Conservation (phyloP, 2,113 vertebrate genomes). For the Gulo gulo region DNA sequence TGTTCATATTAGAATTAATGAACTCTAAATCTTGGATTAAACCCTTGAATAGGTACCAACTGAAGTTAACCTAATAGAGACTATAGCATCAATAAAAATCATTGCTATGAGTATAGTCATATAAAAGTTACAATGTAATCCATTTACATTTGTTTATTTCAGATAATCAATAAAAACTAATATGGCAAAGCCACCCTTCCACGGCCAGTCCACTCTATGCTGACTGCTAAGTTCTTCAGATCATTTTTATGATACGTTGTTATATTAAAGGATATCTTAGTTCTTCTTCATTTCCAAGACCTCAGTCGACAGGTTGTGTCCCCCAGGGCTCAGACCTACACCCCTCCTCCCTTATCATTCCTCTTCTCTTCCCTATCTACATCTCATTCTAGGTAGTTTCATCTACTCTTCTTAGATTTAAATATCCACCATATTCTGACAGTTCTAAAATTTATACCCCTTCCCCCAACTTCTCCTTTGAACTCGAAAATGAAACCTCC, state of each 20-base stretch:
- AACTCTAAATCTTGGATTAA: not conserved
- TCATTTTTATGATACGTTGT: not conserved
- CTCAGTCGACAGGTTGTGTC: rapidly evolving
- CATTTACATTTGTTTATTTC: not conserved
- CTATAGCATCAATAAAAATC: not conserved
- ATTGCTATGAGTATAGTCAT: not conserved
- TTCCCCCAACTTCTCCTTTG: not conserved
- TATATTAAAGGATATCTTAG: rapidly evolving
- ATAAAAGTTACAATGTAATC: not conserved
- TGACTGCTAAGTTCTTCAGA: not conserved
- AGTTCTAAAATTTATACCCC: not conserved
- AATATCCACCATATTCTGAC: not conserved
- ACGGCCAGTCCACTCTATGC: not conserved
- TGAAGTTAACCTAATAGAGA: not conserved
- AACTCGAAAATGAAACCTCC: not conserved
- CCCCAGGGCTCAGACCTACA: not conserved
- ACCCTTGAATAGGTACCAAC: not conserved
- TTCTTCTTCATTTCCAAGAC: not conserved
- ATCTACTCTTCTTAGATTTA: not conserved
- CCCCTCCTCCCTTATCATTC: too few relatives aligned
- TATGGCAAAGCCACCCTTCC: not conserved
- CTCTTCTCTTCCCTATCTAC: not conserved
- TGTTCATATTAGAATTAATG: not conserved
- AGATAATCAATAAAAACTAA: not conserved
- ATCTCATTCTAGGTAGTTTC: rapidly evolving